Base-by-base conservation (phyloP, 2,113 vertebrate species). In the Bubo bubo region DNA sequence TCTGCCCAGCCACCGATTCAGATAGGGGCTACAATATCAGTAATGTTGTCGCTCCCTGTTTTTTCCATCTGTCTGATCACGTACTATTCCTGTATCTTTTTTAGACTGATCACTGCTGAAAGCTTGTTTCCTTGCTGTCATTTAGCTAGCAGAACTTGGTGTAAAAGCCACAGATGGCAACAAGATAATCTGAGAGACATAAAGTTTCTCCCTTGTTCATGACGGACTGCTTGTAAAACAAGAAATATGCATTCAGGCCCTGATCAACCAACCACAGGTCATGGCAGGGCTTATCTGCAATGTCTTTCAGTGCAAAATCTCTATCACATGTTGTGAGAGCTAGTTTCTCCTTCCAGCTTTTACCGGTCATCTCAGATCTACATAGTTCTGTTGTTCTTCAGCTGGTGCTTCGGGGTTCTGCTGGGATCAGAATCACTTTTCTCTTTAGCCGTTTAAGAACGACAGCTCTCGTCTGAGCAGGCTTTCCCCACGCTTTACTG, bases 1-100 rank as follows among this genome's bases (percentile, higher is more conserved):
- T 22, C 18, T 56, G 17, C 24, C 8, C 37, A 68, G n/a, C 34
- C 41, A 53, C 13, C 15, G 1, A 0, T 71, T 81, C 70, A 82
- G 24, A 39, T 3, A 70, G 24, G 22, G 10, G 1, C 15, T 86
- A 12, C 13, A 19, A 0, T 32, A 35, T 5, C 14, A 22, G 8
- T 43, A 58, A 43, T 1, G 0, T 22, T 64, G 9, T 35, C 0
- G 1, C 12, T n/a, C 14, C 15, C 0, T 45, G 5, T 0, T 5
- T 80, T 79, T 70, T 27, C 39, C 30, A 58, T 1, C 58, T 82
- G 9, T 41, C 45, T 66, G 49, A 35, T 13, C 45, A 39, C 2
- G 0, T 43, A 9, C 27, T 23, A 9, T 34, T 82, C 34, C 19
- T 73, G 4, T 84, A 17, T 14, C 14, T 39, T n/a, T 50, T 90